Base-by-base conservation (phyloP, 1,140 invertebrate species). In the Drosophila watanabei region DNA sequence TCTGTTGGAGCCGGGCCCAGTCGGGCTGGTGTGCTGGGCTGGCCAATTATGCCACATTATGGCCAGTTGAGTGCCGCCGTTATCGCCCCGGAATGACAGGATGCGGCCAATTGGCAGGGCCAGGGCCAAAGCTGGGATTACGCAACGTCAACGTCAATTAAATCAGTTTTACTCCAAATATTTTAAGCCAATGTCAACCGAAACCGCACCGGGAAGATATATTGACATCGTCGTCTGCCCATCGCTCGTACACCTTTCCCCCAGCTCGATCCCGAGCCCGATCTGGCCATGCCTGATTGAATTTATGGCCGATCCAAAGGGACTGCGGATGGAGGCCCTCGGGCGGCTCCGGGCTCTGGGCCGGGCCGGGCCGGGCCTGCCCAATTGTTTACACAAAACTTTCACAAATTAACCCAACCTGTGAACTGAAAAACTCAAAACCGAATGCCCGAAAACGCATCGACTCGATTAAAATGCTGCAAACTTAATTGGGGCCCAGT, bases 91-190 rank as follows among this genome's bases (percentile, higher is more conserved):
- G 37, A 72, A 72, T 73, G 70, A 73, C 70, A 73, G 70, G 70
- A 73, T 73, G 70, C 69, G 66, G 63, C 63, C 68, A 71, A 71
- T 71, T 60, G 20, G 59, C 60, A 69, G 64, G 58, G 57, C 39
- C 66, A 60, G n/a, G 65, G 45, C 30, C 48, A 58, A 68, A 46
- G 59, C 32, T n/a, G 10, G 79, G 75, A 88, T 89, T 88, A 89
- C 81, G 85, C 85, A 88, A 88, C 78, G 85, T 79, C 84, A 88
- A 88, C 81, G 84, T 89, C 84, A 89, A 88, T 89, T 88, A 89
- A 88, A 89, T 88, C 85, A 88, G 85, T 88, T 88, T 88, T 89
- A 88, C 85, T 88, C 85, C 85, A 88, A 88, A 88, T 88, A 88
- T 88, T 89, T 88, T 81, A 81, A 60, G 76, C 78, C 85, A 89